These are phyloP conservation scores for Mustelus asterias DNA, from an alignment of 2,113 vertebrate genomes.

Conservation along the genomic window DNA sequence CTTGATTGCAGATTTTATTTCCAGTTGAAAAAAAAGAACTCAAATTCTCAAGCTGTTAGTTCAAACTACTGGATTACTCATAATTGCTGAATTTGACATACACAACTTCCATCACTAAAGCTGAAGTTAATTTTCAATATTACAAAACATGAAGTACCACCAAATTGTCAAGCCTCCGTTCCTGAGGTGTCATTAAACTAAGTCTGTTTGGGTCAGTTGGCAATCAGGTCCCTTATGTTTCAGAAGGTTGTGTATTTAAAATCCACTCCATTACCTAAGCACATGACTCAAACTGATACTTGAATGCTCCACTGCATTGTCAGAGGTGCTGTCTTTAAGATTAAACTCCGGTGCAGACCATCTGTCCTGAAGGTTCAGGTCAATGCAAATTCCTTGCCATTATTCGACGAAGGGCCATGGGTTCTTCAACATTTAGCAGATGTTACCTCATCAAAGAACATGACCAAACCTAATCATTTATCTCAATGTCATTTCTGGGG, in stretches of 20 bases:
- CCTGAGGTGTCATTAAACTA: too few species aligned
- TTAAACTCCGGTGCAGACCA: neutral
- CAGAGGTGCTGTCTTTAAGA: too few species aligned
- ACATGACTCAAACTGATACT: neutral
- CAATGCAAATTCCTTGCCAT: neutral
- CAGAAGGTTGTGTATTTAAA: too few species aligned
- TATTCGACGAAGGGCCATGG: neutral
- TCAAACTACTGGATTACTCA: neutral
- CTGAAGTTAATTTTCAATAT: too few species aligned
- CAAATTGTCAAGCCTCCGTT: neutral
- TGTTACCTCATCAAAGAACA: neutral
- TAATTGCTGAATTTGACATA: too few species aligned
- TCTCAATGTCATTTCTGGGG: neutral
- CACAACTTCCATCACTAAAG: too few species aligned
- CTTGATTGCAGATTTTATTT: neutral
- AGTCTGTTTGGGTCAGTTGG: too few species aligned
- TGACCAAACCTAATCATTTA: neutral
- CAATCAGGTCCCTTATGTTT: too few species aligned
- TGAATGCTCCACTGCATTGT: neutral
- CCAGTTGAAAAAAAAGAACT: neutral
- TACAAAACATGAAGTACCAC: neutral
- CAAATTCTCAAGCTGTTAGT: neutral
- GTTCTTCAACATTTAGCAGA: neutral
- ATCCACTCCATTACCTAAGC: too few species aligned
- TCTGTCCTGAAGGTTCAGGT: neutral